A percentile compares a stretch with the other conserved stretches of the same genome.
phyloP scores from a whole-genome alignment of 2,888 invertebrate genomes.

The Perdita meconis region DNA sequence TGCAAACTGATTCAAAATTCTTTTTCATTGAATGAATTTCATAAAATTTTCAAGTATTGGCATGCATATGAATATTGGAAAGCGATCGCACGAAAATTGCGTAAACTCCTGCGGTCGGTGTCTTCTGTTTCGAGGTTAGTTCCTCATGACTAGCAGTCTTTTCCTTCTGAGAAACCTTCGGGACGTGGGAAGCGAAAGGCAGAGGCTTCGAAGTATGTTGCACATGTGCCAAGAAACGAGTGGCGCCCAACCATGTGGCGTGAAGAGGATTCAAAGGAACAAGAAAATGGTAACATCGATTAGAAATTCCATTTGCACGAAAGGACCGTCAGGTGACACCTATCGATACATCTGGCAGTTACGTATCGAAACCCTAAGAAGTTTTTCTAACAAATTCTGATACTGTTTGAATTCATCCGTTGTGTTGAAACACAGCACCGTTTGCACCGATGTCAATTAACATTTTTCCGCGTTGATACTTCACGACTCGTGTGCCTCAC shows the following conservation, averaged over 20 bases:
- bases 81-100: conserved; percentile 32
- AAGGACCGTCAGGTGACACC: neutral
- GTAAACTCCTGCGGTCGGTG: conserved; percentile 51
- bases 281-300: conserved; percentile 21
- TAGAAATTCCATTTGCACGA: conserved; percentile 35
- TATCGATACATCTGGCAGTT: neutral
- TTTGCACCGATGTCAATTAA: neutral
- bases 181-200: conserved; percentile 81
- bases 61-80: neutral
- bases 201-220: conserved; percentile 62
- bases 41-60: neutral
- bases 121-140: conserved; percentile 39
- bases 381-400: neutral
- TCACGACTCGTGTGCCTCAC: neutral
- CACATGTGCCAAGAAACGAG: conserved; percentile 76
- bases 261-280: conserved; percentile 50
- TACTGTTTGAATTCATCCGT: neutral
- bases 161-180: conserved; percentile 74
- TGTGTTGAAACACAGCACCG: neutral
- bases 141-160: conserved; percentile 50
- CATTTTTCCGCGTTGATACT: conserved; percentile 5
- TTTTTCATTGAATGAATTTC: no score
- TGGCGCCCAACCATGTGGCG: conserved; percentile 74
- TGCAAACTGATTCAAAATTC: no score
- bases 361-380: neutral